These are phyloP conservation scores for Oreochromis tanganicae DNA, from an alignment of 2,113 vertebrate genomes.

Conservation along the genomic window DNA sequence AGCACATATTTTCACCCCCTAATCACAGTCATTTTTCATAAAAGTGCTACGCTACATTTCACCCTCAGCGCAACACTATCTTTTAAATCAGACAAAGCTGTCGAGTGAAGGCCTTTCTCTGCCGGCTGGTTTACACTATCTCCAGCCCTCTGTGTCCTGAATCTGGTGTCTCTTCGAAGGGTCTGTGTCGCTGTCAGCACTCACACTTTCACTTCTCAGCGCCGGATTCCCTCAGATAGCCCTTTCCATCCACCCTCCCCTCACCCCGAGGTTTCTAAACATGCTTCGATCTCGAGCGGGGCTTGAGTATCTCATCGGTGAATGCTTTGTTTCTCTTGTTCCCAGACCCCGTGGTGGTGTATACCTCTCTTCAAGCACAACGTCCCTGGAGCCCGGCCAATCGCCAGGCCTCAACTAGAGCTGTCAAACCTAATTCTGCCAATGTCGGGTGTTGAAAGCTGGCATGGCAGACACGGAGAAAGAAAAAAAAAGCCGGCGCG, in stretches of 20 bases:
- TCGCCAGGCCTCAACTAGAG: slow-evolving; percentile 58
- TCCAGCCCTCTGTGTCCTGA: slow-evolving; percentile 11
- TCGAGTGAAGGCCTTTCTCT: slow-evolving; percentile 41
- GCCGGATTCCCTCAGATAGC: slow-evolving; percentile 58
- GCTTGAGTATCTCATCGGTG: slow-evolving; percentile 20
- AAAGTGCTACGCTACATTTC: background rate
- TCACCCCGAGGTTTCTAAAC: slow-evolving; percentile 26
- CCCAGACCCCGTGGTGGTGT: slow-evolving; percentile 25
- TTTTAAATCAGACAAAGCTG: slow-evolving; percentile 28
- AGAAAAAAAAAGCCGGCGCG: slow-evolving; percentile 17
- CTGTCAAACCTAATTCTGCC: slow-evolving; percentile 72
- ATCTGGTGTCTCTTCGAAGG: slow-evolving; percentile 24
- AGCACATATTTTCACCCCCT: background rate
- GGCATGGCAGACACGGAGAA: slow-evolving; percentile 48
- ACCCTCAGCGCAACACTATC: background rate
- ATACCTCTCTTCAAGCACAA: slow-evolving; percentile 41
- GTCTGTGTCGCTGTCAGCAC: slow-evolving; percentile 43
- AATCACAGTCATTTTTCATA: slow-evolving; percentile 16
- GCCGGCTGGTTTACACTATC: slow-evolving; percentile 36
- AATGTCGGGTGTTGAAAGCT: slow-evolving; percentile 70
- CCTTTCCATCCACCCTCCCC: background rate
- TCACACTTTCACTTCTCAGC: slow-evolving; percentile 49
- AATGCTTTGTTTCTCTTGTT: slow-evolving; percentile 30
- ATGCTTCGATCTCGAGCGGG: background rate
- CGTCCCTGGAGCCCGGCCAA: slow-evolving; percentile 65